Evolutionary conservation across 2,888 invertebrate genomes (phyloP).

Genomic region (Drepana falcataria): DNA sequence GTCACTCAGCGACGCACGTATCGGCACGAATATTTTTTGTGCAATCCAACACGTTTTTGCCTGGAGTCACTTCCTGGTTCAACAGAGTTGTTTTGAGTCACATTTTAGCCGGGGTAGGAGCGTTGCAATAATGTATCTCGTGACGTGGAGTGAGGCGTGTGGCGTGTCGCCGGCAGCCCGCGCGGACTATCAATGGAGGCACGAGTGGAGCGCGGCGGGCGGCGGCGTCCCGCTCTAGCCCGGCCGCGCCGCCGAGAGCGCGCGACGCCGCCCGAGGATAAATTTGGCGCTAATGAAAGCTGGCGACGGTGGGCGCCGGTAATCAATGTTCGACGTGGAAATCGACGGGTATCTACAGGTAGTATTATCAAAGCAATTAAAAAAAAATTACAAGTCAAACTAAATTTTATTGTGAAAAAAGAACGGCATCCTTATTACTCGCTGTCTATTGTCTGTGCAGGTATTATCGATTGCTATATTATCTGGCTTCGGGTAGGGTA

Average conservation of each 20-base stretch:
- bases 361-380: conserved; percentile 33
- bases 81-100: conserved; percentile 31
- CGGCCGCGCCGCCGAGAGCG: conserved; percentile 42
- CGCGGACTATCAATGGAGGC: conserved; percentile 68
- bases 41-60: conserved; percentile 35
- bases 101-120: conserved; percentile 47
- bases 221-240: conserved; percentile 51
- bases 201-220: conserved; percentile 37
- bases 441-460: too few species aligned
- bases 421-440: too few species aligned
- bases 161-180: conserved; percentile 63
- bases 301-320: conserved; percentile 62
- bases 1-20: conserved; percentile 32
- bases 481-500: background rate
- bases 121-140: conserved; percentile 41
- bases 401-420: background rate
- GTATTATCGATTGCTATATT: background rate
- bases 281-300: conserved; percentile 75
- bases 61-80: conserved; percentile 31
- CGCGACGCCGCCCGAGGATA: conserved; percentile 70
- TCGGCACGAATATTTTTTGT: conserved; percentile 19
- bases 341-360: conserved; percentile 50
- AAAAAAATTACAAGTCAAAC: background rate
- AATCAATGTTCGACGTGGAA: conserved; percentile 72
- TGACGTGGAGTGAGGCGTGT: conserved; percentile 34